Evolutionary conservation across 1,140 invertebrate genomes (phyloP), one percentile per base, ranked within the genome.

Genomic region (Drosophila kanapiae): DNA sequence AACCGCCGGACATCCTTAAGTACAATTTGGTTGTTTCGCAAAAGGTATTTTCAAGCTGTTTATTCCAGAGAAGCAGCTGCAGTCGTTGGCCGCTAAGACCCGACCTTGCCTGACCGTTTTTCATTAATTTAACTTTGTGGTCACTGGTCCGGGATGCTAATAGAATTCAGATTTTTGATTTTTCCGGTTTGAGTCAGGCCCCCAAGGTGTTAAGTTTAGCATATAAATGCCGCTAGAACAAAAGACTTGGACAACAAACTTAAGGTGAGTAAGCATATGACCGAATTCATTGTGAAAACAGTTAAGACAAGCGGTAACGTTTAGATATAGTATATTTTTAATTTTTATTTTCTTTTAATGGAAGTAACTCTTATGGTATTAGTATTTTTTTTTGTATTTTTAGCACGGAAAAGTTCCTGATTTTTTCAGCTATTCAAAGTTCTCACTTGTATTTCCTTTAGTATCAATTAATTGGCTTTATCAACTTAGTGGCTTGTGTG

Each of bases 241-340:
- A 91, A 91, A 83, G 87, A 91, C 80, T 91, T 83, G 63, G 53
- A 54, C 75, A 65, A 74, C 87, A 53, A 91, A 91, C 86, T 91
- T 67, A 53, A 5, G 23, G 27, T 70, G 65, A 70, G 48, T 49
- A 70, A 71, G 38, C 29, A 35, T 42, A 10, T 37, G 23, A 37
- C 16, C 67, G 64, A 69, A n/a, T 71, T 70, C 35, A 35, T 48
- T 69, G 16, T 40, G 16, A 18, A 27, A 57, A 33, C 40, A n/a
- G n/a, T 27, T 29, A 14, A 23, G 3, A 27, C 1, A 51, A 33
- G 16, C n/a, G 31, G 3, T 29, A 23, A 2, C 23, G 23, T 23
- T 2, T 37, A 23, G 14, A 33, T 35, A 7, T 31, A 23, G 16
- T 16, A 10, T 16, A 5, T 18, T 18, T 2, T 11, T 18, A 18